Conservation (phyloP, 2,113 vertebrate genomes). For the Fregata magnificens region DNA sequence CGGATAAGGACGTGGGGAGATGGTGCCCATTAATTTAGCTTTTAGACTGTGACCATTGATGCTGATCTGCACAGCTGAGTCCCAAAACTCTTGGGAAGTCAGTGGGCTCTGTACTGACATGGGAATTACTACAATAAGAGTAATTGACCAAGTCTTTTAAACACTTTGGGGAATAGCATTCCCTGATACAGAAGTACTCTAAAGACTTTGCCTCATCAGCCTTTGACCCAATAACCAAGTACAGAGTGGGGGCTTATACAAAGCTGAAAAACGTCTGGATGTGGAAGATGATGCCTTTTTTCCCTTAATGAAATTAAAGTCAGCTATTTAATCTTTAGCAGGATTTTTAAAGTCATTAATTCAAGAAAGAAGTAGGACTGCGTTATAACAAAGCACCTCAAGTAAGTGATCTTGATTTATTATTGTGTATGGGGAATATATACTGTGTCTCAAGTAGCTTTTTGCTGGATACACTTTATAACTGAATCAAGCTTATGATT, state of each 20-base stretch:
- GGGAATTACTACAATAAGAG: neutral
- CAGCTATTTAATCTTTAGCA: constrained; percentile 59
- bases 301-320: constrained; percentile 50
- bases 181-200: neutral
- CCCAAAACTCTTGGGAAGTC: neutral
- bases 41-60: neutral
- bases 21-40: neutral
- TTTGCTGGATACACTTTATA: constrained; percentile 28
- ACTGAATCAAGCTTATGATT: constrained; percentile 38
- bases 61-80: neutral
- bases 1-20: neutral
- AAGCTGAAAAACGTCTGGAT: neutral
- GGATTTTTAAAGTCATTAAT: constrained; percentile 63
- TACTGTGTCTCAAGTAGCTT: neutral
- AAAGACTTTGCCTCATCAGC: neutral
- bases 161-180: neutral
- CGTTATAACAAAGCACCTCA: constrained; percentile 49
- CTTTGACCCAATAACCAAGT: neutral
- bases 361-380: constrained; percentile 18
- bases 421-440: neutral
- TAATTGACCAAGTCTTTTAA: neutral
- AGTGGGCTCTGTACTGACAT: neutral
- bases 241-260: neutral
- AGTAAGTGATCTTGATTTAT: constrained; percentile 59
- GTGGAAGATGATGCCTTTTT: neutral